Conservation (phyloP, 2,888 invertebrate species). For the Agrotis puta region DNA sequence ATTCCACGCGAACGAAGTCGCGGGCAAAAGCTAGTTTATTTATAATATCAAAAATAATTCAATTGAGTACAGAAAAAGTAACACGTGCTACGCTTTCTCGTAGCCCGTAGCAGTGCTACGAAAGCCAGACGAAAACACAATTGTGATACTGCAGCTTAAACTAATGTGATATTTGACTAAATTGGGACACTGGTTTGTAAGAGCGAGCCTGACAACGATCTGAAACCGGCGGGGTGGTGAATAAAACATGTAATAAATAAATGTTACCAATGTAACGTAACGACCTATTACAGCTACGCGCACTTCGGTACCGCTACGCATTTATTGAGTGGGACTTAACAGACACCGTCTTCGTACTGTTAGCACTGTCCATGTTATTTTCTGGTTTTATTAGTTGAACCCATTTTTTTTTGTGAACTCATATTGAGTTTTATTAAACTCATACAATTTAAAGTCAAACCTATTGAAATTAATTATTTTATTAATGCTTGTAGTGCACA, state of each 20-base stretch:
- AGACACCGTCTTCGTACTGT: not conserved
- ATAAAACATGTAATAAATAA: slow-evolving; percentile 89
- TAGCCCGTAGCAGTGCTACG: slow-evolving; percentile 60
- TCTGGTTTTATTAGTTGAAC: not conserved
- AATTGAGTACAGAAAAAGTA: not conserved
- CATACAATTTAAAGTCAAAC: no score
- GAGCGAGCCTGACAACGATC: slow-evolving; percentile 70
- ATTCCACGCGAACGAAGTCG: no score
- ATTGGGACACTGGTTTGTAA: slow-evolving; percentile 39
- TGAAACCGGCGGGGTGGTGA: slow-evolving; percentile 75
- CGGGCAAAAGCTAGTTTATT: no score
- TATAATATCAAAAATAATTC: not conserved
- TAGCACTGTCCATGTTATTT: not conserved
- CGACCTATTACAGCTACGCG: slow-evolving; percentile 74
- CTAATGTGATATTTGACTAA: slow-evolving; percentile 44
- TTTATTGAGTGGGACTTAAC: slow-evolving; percentile 45
- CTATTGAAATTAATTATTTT: no score
- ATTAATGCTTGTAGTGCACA: not conserved
- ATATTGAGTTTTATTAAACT: no score
- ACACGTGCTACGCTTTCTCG: slow-evolving; percentile 51
- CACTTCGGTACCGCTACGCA: slow-evolving; percentile 43
- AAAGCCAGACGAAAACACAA: not conserved
- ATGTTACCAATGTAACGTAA: slow-evolving; percentile 82
- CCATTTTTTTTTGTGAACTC: no score
- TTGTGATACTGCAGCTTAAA: not conserved